These are phyloP conservation scores for Xanthia togata DNA, from an alignment of 2,888 invertebrate genomes.

Conservation along the genomic window DNA sequence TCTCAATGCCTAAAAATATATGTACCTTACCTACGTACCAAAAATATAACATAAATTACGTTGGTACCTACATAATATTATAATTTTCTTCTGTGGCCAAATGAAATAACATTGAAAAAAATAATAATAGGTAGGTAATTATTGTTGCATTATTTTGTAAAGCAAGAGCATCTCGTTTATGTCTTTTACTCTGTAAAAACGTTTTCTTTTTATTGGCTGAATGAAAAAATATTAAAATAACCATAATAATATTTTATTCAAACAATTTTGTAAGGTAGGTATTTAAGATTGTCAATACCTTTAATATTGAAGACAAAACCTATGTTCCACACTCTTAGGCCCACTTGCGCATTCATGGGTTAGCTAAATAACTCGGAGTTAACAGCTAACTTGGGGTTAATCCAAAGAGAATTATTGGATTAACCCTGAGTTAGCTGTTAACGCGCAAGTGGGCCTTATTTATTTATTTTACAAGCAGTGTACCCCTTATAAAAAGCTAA, in stretches of 20 bases:
- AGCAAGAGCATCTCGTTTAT: conserved; percentile 26
- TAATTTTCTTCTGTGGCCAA: neutral
- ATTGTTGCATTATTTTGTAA: neutral
- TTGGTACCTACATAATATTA: neutral
- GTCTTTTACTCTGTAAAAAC: conserved; percentile 40
- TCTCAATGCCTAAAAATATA: neutral
- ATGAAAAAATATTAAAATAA: neutral
- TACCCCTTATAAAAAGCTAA: neutral
- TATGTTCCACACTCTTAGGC: too few relatives aligned
- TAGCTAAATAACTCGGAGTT: too few relatives aligned
- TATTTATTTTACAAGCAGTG: too few relatives aligned
- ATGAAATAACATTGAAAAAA: neutral
- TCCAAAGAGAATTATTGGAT: too few relatives aligned
- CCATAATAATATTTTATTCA: neutral
- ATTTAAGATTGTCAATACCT: neutral
- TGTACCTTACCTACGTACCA: neutral
- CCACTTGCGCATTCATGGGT: too few relatives aligned
- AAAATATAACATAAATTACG: neutral
- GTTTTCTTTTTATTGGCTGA: neutral
- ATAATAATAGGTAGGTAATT: neutral
- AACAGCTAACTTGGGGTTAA: too few relatives aligned
- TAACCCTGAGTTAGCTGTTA: too few relatives aligned
- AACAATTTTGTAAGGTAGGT: neutral
- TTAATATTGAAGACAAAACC: neutral
- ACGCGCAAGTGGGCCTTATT: too few relatives aligned